A percentile compares a stretch with the other conserved stretches of the same genome.
Conservation (phyloP, 35 echinoderm and acorn worm genomes). For the Ptychodera flava region DNA sequence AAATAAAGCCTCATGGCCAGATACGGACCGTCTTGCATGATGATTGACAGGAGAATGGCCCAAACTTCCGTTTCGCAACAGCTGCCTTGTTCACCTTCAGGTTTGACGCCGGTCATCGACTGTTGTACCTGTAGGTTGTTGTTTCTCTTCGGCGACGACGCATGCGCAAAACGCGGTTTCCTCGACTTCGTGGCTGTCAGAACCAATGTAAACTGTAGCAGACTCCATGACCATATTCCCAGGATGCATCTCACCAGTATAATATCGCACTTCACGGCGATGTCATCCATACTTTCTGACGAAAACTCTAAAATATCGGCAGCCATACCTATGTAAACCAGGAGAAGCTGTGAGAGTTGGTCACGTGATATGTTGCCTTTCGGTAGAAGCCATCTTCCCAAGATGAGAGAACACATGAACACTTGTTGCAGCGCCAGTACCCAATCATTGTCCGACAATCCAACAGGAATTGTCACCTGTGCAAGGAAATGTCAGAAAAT, state of each 20-base stretch:
- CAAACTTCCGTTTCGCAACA: no score
- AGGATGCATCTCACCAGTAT: conserved; percentile 62
- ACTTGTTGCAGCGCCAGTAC: conserved; percentile 78
- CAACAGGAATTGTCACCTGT: conserved; percentile 33
- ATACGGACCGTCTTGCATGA: no score
- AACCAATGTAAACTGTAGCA: conserved; percentile 83
- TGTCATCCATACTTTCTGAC: conserved; percentile 80
- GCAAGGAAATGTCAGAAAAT: neutral
- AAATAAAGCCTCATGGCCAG: no score
- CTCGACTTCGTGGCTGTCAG: conserved; percentile 24
- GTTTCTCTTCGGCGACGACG: no score
- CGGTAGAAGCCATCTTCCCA: conserved; percentile 92
- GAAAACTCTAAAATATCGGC: conserved; percentile 97
- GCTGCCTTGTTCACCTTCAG: no score
- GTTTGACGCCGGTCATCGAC: no score
- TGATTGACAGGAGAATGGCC: no score
- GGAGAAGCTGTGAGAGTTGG: conserved; percentile 87
- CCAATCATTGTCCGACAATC: conserved; percentile 51
- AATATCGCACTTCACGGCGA: conserved; percentile 59
- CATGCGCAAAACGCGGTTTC: no score
- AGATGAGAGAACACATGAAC: conserved; percentile 72
- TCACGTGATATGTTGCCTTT: conserved; percentile 88
- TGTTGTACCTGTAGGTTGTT: no score
- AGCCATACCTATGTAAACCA: conserved; percentile 98
- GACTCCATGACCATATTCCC: conserved; percentile 67